phyloP scores from a whole-genome alignment of 2,113 vertebrate species.

The Albula glossodonta region DNA sequence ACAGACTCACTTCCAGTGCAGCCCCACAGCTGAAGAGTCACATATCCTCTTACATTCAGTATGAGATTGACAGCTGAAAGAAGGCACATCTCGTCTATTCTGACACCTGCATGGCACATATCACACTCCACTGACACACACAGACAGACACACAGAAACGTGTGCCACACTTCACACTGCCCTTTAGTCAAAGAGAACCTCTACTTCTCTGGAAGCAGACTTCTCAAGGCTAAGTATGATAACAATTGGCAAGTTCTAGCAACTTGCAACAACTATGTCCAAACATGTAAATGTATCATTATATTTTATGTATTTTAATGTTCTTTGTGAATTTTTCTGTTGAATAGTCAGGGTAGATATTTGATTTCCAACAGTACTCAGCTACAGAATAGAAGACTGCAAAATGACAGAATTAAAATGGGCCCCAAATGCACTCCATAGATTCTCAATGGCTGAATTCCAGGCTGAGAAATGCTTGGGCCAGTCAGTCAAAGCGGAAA shows the following conservation, averaged over 20 bases:
- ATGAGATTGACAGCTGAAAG: neutral
- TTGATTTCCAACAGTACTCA: neutral
- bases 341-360: neutral
- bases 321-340: neutral
- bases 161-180: neutral
- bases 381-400: neutral
- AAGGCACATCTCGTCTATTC: neutral
- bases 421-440: neutral
- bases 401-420: neutral
- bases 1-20: neutral
- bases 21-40: neutral
- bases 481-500: neutral
- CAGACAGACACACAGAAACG: neutral
- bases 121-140: neutral
- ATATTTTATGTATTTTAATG: too few species aligned
- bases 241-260: neutral
- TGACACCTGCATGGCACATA: conserved; percentile 5
- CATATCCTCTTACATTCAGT: neutral
- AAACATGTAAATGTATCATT: too few species aligned
- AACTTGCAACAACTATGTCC: neutral
- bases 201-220: neutral
- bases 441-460: neutral
- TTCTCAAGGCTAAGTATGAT: neutral
- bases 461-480: neutral
- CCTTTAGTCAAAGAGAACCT: neutral